Percentiles rank a stretch among this genome's conserved stretches.
Conservation (phyloP, 2,113 vertebrate species). For the Heteronetta atricapilla region DNA sequence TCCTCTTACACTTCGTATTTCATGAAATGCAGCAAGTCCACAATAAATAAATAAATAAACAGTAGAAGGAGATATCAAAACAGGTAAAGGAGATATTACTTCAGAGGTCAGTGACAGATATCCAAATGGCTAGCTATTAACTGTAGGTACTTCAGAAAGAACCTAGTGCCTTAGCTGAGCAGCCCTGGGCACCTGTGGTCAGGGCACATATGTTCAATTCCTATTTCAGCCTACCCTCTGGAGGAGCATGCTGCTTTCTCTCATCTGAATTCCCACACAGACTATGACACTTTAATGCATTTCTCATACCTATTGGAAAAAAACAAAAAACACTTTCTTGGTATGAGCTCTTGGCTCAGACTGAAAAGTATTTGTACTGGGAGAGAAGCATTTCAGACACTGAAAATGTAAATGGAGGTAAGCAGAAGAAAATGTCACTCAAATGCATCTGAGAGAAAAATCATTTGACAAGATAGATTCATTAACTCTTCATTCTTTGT, state of each 20-base stretch:
- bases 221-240: neutral
- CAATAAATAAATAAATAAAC: neutral
- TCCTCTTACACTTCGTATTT: neutral
- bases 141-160: too few species aligned
- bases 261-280: neutral
- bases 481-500: constrained; percentile 5
- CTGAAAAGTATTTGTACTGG: neutral
- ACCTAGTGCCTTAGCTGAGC: neutral
- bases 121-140: neutral
- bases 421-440: neutral
- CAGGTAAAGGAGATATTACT: neutral
- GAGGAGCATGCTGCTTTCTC: neutral
- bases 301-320: neutral
- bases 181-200: neutral
- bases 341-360: neutral
- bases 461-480: constrained; percentile 25
- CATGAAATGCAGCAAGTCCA: neutral
- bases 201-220: neutral
- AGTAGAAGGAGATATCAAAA: neutral
- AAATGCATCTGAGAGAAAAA: neutral
- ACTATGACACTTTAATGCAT: neutral
- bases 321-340: neutral
- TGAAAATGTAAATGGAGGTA: neutral
- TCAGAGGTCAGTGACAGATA: neutral
- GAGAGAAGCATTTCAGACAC: neutral